Conservation (phyloP, 2,888 invertebrate genomes). For the Chironomus tentans region DNA sequence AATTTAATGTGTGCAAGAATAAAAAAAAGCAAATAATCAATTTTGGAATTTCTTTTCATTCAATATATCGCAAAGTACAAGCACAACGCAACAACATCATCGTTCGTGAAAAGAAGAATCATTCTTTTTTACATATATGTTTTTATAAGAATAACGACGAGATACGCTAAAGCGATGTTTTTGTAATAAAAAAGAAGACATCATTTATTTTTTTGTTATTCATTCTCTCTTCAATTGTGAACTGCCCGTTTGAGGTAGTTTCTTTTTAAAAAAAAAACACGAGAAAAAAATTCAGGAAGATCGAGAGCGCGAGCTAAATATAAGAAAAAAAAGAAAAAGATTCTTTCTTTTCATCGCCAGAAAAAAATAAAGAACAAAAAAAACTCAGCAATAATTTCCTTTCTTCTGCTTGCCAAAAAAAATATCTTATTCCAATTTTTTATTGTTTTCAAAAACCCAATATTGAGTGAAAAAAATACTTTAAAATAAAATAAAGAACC, state of each 20-base stretch:
- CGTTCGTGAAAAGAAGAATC: no score
- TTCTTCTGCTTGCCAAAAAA: no score
- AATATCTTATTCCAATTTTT: no score
- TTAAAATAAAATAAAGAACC: no score
- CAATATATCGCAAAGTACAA: conserved; percentile 3
- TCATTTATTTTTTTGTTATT: conserved; percentile 20
- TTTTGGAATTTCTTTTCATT: conserved; percentile 23
- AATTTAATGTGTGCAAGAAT: conserved; percentile 12
- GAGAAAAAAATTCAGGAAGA: no score
- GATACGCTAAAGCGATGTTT: conserved; percentile 12
- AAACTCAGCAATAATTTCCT: no score
- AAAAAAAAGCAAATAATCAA: conserved; percentile 25
- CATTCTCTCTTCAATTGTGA: neutral
- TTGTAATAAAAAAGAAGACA: conserved; percentile 12
- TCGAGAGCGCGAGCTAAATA: no score
- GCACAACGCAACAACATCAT: neutral
- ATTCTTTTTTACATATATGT: neutral
- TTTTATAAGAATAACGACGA: neutral
- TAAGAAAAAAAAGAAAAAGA: no score
- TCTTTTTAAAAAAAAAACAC: neutral
- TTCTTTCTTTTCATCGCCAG: no score
- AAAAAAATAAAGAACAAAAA: no score
- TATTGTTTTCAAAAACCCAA: no score
- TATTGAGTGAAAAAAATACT: no score
- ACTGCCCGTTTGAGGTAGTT: neutral